Conservation (phyloP, 23 tunicate genomes). For the Ciona savignyi region DNA sequence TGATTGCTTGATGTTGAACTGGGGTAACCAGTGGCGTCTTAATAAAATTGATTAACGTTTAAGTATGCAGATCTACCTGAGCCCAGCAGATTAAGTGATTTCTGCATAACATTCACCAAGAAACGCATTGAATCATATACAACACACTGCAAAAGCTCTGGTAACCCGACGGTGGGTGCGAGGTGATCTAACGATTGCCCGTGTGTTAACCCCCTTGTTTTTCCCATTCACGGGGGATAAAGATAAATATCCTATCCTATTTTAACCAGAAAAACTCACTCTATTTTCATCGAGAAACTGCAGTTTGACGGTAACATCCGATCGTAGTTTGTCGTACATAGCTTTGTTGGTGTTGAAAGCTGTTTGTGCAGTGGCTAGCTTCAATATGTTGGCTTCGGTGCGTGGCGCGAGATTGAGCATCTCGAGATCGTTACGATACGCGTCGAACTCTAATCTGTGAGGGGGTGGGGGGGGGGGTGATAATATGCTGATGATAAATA, state of each 20-base stretch:
- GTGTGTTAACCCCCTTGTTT: too few species aligned
- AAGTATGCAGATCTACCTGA: slow-evolving; percentile 79
- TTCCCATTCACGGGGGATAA: too few species aligned
- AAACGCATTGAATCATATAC: too few species aligned
- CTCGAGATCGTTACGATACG: slow-evolving; percentile 88
- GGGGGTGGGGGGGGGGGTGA: too few species aligned
- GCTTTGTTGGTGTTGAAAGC: slow-evolving; percentile 57
- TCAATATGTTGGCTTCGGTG: slow-evolving; percentile 63
- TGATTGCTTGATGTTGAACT: slow-evolving; percentile 56
- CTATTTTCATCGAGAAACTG: slow-evolving; percentile 96
- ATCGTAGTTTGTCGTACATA: slow-evolving; percentile 60
- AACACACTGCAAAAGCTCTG: too few species aligned
- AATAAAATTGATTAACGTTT: slow-evolving; percentile 69
- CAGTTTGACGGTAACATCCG: slow-evolving; percentile 79
- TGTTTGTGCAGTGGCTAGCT: slow-evolving; percentile 58
- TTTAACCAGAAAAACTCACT: too few species aligned
- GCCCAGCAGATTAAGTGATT: slow-evolving; percentile 67
- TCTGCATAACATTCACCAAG: slow-evolving; percentile 93
- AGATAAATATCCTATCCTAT: too few species aligned
- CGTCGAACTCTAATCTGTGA: slow-evolving; percentile 87
- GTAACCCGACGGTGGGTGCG: too few species aligned
- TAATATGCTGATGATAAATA: too few species aligned
- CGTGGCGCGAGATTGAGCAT: slow-evolving; percentile 62
- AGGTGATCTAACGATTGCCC: too few species aligned
- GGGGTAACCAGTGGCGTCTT: slow-evolving; percentile 55